Evolutionary conservation across 2,888 invertebrate species (phyloP), one percentile per base, ranked within the genome.

Genomic region (Trachelus iudaicus): DNA sequence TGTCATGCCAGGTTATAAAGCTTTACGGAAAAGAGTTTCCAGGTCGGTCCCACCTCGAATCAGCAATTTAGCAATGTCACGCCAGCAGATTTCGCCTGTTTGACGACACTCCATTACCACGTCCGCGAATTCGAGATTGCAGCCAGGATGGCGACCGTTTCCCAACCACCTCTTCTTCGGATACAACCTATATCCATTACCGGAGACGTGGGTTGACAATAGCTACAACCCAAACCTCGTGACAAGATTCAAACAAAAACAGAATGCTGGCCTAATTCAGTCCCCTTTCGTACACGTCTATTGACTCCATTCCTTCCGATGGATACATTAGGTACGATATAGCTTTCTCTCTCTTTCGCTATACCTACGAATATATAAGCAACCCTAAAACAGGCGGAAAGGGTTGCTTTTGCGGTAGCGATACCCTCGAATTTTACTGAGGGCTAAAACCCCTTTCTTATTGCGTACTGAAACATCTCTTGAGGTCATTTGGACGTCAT

Each of bases 231-330:
- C 79, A 79, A 82, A 83, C 80, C 81, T 75, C 78, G 80, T 83
- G 85, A 85, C 85, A 85, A 83, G 84, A 81, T 83, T 82, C 82
- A 80, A 81, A 85, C 83, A 83, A 87, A 85, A 86, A 85, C 83
- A 87, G 87, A 87, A 87, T 87, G 85, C 84, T 82, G 81, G 81
- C 81, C 85, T 87, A 84, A 87, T 87, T 85, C 81, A 79, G 83
- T 82, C 84, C 83, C 81, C 85, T 84, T 83, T 85, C 80, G 77
- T 79, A 81, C 81, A 83, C 80, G 79, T 77, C 73, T 73, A 71
- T 30, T 31, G 33, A 9, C 1, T 56, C 23, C 56, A 23, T 56
- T 56, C 23, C 56, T 56, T 56, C 56, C 56, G 56, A 6, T 56
- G 56, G 56, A 56, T 56, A 23, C 56, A 9, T 23, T 56, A 56